Percentiles rank a stretch among this genome's conserved stretches.
Evolutionary conservation across 2,113 vertebrate genomes (phyloP).

Genomic region (Silurus meridionalis): DNA sequence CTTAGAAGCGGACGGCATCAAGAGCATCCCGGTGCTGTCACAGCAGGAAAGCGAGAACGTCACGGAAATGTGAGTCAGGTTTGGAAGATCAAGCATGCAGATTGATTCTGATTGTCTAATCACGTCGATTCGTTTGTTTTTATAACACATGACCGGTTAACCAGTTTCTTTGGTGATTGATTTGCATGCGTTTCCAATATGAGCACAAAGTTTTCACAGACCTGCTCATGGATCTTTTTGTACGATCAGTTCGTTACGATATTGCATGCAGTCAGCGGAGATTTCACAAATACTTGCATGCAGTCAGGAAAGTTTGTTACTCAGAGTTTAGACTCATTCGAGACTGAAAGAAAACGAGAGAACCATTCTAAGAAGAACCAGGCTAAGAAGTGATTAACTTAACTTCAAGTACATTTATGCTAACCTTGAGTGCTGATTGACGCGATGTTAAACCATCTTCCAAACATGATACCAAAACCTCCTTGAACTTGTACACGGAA

Average conservation of each 20-base stretch:
- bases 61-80: slow-evolving; percentile 76
- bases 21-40: slow-evolving; percentile 65
- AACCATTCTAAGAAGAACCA: not conserved
- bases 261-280: not conserved
- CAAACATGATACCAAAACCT: not conserved
- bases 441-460: not conserved
- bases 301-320: not conserved
- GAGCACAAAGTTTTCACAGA: not conserved
- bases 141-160: slow-evolving; percentile 7
- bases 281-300: not conserved
- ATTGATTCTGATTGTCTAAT: not conserved
- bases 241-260: not conserved
- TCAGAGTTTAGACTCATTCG: not conserved
- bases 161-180: slow-evolving; percentile 31
- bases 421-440: not conserved
- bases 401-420: not conserved
- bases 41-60: slow-evolving; percentile 75
- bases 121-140: not conserved
- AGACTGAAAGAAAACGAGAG: not conserved
- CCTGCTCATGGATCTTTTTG: not conserved
- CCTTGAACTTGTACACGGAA: not conserved
- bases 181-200: slow-evolving; percentile 24
- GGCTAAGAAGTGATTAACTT: not conserved
- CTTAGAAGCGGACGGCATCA: slow-evolving; percentile 66
- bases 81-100: not conserved